A percentile compares a stretch with the other conserved stretches of the same genome.
Evolutionary conservation across 2,113 vertebrate species (phyloP).

Genomic region (Geococcyx californianus): DNA sequence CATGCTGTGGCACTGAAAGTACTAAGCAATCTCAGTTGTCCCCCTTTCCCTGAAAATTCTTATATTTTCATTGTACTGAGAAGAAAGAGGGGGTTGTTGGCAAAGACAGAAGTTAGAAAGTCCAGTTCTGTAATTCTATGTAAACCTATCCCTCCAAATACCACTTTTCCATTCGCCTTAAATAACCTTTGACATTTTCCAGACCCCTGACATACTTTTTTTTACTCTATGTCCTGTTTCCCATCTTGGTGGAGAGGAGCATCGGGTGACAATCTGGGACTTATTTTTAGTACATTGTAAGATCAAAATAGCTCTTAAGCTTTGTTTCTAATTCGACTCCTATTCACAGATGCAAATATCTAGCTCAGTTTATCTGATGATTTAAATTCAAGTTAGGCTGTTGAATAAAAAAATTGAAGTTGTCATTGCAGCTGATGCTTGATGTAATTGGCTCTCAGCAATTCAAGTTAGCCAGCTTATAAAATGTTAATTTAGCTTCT

Average conservation of each 20-base stretch:
- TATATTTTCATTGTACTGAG: slow-evolving; percentile 16
- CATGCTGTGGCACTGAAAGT: not conserved
- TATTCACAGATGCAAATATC: not conserved
- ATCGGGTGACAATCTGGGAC: not conserved
- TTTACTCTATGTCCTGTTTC: not conserved
- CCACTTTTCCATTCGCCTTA: not conserved
- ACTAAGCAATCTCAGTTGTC: not conserved
- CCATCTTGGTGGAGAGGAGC: not conserved
- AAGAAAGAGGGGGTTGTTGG: slow-evolving; percentile 23
- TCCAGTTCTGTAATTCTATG: not conserved
- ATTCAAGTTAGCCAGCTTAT: not conserved
- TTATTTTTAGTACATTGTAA: not conserved
- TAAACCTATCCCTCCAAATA: slow-evolving; percentile 14
- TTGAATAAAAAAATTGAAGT: not conserved
- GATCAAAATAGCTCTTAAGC: not conserved
- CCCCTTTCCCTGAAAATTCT: not conserved
- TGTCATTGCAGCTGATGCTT: slow-evolving; percentile 31
- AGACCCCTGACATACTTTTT: not conserved
- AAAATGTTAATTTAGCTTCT: slow-evolving; percentile 26
- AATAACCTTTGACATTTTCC: not conserved
- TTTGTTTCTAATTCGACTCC: not conserved
- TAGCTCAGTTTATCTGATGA: slow-evolving; percentile 5
- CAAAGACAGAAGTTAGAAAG: slow-evolving; percentile 15
- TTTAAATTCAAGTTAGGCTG: slow-evolving; percentile 27
- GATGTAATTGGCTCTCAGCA: slow-evolving; percentile 36